These are phyloP conservation scores for Parotocinclus haroldoi DNA, from an alignment of 2,797 vertebrate genomes.

Conservation along the genomic window DNA sequence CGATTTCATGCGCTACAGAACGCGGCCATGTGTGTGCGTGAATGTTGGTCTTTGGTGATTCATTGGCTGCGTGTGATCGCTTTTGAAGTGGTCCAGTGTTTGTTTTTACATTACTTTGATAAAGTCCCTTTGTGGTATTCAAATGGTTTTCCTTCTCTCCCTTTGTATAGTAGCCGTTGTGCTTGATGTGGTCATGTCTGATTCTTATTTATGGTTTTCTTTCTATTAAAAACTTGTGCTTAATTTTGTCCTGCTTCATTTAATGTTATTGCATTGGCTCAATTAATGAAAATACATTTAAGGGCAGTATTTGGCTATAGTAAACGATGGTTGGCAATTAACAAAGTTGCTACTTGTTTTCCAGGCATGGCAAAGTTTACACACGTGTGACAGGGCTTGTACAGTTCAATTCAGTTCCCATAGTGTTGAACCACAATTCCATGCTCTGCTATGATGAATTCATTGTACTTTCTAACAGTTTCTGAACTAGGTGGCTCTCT, in stretches of 20 bases:
- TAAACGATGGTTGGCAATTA: too few relatives aligned
- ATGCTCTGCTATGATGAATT: too few relatives aligned
- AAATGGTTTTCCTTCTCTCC: conserved; percentile 26
- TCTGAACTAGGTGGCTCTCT: too few relatives aligned
- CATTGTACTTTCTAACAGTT: too few relatives aligned
- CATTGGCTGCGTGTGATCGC: conserved; percentile 23
- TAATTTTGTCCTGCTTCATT: not conserved
- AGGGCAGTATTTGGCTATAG: too few relatives aligned
- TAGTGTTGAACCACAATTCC: not conserved
- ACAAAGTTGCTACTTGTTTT: not conserved
- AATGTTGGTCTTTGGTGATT: conserved; percentile 29
- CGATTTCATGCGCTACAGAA: conserved; percentile 25
- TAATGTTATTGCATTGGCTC: not conserved
- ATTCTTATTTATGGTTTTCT: conserved; percentile 14
- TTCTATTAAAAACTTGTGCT: conserved; percentile 5
- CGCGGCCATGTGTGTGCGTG: conserved; percentile 19
- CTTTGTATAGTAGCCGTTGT: conserved; percentile 12
- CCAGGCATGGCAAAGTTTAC: not conserved
- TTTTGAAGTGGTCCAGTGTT: conserved; percentile 45
- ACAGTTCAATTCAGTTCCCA: not conserved
- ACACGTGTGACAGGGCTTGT: not conserved
- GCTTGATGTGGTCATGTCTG: conserved; percentile 32
- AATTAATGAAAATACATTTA: too few relatives aligned
- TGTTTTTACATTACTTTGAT: conserved; percentile 35
- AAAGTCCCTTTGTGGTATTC: conserved; percentile 34